Conservation (phyloP, 1,140 invertebrate species). For the Zaprionus vittiger region DNA sequence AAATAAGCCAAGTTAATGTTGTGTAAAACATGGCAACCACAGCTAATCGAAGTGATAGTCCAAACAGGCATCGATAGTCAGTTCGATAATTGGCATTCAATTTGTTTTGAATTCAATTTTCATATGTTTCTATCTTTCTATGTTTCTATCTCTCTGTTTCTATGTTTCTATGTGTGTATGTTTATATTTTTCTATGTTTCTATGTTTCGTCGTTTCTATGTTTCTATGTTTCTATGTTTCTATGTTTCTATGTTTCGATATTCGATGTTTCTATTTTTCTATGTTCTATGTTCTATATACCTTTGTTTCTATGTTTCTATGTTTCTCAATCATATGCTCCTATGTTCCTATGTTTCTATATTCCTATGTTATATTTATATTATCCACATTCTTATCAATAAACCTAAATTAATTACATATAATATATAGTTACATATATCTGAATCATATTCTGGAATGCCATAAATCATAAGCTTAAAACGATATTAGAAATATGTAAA, state of each 20-base stretch:
- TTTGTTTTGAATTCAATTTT: not conserved
- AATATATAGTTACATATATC: too few species aligned
- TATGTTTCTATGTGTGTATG: too few species aligned
- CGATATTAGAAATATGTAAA: not conserved
- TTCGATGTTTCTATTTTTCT: not conserved
- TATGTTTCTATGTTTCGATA: not conserved
- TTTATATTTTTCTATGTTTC: too few species aligned
- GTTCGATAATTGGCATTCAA: not conserved
- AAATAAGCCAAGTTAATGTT: slow-evolving; percentile 75
- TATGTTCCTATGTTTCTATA: too few species aligned
- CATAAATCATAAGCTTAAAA: not conserved
- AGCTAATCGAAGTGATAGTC: slow-evolving; percentile 40
- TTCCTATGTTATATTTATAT: too few species aligned
- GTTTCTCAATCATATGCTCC: not conserved
- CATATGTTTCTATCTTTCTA: not conserved
- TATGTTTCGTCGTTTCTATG: not conserved
- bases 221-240: not conserved
- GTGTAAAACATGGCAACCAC: slow-evolving; percentile 53
- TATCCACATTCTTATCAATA: too few species aligned
- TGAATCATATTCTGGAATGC: not conserved
- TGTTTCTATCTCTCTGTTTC: not conserved
- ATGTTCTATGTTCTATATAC: not conserved
- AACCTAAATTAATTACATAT: too few species aligned
- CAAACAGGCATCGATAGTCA: not conserved
- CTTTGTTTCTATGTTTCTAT: not conserved